Evolutionary conservation across 2,888 invertebrate species (phyloP).

Genomic region (Tuta absoluta): DNA sequence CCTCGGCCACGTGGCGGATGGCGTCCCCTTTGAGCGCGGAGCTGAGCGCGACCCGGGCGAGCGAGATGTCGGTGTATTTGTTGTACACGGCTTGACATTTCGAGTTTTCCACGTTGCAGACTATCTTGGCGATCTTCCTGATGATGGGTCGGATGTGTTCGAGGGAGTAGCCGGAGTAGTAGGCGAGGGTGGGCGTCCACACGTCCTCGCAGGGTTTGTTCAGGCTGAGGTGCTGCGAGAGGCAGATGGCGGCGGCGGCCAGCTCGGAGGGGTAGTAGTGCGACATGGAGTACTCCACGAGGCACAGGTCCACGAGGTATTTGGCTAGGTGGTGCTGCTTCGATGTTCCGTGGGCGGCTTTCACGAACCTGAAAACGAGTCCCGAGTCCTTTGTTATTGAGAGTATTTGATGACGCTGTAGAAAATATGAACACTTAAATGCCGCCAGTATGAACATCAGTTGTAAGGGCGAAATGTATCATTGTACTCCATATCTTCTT

Average conservation of each 20-base stretch:
- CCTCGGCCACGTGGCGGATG: slow-evolving; percentile 54
- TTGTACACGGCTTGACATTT: slow-evolving; percentile 86
- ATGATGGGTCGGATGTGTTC: slow-evolving; percentile 86
- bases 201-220: slow-evolving; percentile 69
- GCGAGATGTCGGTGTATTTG: slow-evolving; percentile 82
- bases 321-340: slow-evolving; percentile 91
- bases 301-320: slow-evolving; percentile 92
- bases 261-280: slow-evolving; percentile 91
- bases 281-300: slow-evolving; percentile 90
- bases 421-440: too few species aligned
- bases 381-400: not conserved
- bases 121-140: slow-evolving; percentile 84
- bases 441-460: too few species aligned
- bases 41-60: slow-evolving; percentile 84
- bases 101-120: slow-evolving; percentile 84
- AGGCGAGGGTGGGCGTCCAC: slow-evolving; percentile 88
- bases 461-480: too few species aligned
- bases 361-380: slow-evolving; percentile 77
- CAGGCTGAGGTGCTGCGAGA: slow-evolving; percentile 83
- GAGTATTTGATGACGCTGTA: not conserved
- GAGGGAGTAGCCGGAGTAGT: slow-evolving; percentile 88
- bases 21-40: slow-evolving; percentile 81
- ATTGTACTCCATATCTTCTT: too few species aligned
- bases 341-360: slow-evolving; percentile 81
- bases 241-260: slow-evolving; percentile 90